phyloP scores from a whole-genome alignment of 2,888 invertebrate species.

The Achlya flavicornis region DNA sequence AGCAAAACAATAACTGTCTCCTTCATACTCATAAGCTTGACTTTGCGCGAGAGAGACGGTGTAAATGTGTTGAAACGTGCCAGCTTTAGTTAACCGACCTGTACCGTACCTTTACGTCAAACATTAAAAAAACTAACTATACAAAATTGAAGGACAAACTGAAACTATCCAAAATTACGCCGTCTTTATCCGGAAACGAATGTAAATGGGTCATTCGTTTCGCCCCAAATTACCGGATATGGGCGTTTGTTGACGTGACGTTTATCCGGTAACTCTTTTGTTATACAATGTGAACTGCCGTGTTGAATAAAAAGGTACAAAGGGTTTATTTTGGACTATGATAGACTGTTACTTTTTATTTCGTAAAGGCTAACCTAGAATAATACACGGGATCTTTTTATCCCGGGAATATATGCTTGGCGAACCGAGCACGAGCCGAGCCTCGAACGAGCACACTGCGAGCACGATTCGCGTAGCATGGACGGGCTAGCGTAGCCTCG shows the following conservation, averaged over 20 bases:
- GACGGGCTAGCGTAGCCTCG: too few relatives aligned
- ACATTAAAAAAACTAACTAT: not conserved
- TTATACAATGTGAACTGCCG: not conserved
- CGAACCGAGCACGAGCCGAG: too few relatives aligned
- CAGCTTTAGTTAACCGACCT: too few relatives aligned
- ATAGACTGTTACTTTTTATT: not conserved
- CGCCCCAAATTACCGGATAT: not conserved
- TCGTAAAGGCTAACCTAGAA: not conserved
- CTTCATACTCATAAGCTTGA: too few relatives aligned
- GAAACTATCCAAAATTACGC: not conserved
- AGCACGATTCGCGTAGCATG: too few relatives aligned
- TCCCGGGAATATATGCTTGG: too few relatives aligned
- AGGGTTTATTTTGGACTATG: not conserved
- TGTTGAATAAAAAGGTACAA: not conserved
- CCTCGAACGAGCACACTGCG: too few relatives aligned
- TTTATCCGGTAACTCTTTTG: not conserved
- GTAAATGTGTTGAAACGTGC: too few relatives aligned
- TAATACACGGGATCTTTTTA: too few relatives aligned
- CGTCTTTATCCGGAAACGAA: not conserved
- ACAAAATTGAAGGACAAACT: not conserved
- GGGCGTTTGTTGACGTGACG: not conserved
- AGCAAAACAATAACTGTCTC: too few relatives aligned
- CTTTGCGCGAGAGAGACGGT: too few relatives aligned
- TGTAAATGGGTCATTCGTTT: conserved; percentile 7
- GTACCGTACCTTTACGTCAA: too few relatives aligned